These are phyloP conservation scores for Scolopax mira DNA, from an alignment of 2,113 vertebrate genomes.

Conservation along the genomic window DNA sequence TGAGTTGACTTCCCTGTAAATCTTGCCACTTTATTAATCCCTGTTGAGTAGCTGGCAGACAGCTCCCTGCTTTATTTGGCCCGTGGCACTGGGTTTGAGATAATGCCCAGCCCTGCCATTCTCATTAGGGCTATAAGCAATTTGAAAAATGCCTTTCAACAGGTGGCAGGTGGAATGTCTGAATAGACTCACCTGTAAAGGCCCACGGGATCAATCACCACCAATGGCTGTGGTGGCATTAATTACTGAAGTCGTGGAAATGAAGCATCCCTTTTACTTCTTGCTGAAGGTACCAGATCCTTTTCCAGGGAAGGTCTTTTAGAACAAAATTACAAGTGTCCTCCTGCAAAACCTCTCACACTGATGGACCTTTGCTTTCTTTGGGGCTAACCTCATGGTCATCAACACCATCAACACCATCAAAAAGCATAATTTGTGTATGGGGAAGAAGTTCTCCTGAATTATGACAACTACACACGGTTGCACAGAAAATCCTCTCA, in stretches of 20 bases:
- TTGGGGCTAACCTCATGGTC: neutral
- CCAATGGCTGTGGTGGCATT: neutral
- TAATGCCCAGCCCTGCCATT: conserved; percentile 13
- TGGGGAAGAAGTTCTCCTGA: neutral
- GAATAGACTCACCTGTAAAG: neutral
- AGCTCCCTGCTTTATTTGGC: conserved; percentile 30
- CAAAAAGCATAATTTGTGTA: neutral
- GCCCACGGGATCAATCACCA: neutral
- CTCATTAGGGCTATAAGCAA: neutral
- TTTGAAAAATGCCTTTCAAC: neutral
- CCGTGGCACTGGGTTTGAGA: neutral
- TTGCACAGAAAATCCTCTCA: neutral
- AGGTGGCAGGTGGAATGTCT: neutral
- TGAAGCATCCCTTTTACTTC: neutral
- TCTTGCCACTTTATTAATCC: conserved; percentile 25
- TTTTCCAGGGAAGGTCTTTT: neutral
- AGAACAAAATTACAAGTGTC: too few species aligned
- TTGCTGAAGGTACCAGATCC: neutral
- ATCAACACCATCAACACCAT: neutral
- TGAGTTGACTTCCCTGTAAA: conserved; percentile 29
- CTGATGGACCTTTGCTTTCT: neutral
- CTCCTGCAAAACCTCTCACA: neutral
- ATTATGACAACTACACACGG: neutral
- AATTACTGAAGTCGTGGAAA: neutral
- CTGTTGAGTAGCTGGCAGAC: conserved; percentile 36